Conservation (phyloP, 2,888 invertebrate genomes). For the Beris chalybata region DNA sequence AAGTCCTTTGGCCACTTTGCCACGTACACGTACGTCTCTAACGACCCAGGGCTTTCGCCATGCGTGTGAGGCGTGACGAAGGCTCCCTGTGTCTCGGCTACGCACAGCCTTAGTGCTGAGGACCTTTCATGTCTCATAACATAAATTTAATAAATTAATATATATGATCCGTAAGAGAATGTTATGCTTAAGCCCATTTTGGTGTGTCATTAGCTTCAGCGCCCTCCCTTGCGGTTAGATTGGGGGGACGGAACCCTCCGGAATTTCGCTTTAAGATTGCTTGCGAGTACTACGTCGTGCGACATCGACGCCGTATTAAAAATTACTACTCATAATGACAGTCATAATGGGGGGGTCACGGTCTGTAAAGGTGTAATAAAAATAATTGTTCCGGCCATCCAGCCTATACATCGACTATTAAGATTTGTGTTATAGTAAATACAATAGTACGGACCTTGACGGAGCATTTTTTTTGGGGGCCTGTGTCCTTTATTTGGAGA, state of each 20-base stretch:
- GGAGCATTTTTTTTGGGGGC: too few species aligned
- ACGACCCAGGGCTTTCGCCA: constrained; percentile 6
- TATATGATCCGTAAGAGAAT: constrained; percentile 33
- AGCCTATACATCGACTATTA: constrained; percentile 21
- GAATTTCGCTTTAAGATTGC: constrained; percentile 1
- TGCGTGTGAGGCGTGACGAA: constrained; percentile 4
- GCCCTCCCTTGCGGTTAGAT: not conserved
- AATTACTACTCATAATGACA: constrained; percentile 25
- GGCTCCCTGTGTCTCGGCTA: too few species aligned
- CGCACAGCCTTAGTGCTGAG: constrained; percentile 13
- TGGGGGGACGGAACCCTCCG: not conserved
- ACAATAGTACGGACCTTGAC: too few species aligned
- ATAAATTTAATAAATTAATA: constrained; percentile 36
- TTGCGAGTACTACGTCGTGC: constrained; percentile 3
- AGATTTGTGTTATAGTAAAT: constrained; percentile 9
- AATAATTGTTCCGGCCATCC: constrained; percentile 31
- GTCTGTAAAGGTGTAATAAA: constrained; percentile 33
- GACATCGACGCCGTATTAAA: constrained; percentile 27
- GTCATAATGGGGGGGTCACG: constrained; percentile 21
- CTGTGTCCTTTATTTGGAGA: too few species aligned
- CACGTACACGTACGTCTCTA: constrained; percentile 3
- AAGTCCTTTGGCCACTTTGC: not conserved
- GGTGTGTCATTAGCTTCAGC: constrained; percentile 13
- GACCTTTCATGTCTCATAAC: constrained; percentile 32
- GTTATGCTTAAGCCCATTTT: constrained; percentile 28